These are phyloP conservation scores for Petrocephalus sullivani DNA, from an alignment of 2,797 vertebrate species.

Conservation along the genomic window DNA sequence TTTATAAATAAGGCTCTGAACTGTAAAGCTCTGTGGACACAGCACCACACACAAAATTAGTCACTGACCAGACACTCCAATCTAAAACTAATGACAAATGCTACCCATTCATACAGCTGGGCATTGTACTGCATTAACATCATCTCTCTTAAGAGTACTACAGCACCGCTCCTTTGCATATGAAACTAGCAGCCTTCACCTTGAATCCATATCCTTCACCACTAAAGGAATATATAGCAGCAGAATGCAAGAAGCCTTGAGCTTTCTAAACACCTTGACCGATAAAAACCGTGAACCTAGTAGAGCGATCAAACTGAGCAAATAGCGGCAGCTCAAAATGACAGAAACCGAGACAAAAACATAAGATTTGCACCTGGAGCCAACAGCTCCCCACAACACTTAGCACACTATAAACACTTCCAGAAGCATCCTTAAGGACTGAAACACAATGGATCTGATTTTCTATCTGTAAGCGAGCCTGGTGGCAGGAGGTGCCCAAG, in stretches of 20 bases:
- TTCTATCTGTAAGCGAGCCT: not conserved
- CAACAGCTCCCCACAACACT: not conserved
- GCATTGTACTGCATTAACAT: not conserved
- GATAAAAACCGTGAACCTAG: not conserved
- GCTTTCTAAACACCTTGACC: not conserved
- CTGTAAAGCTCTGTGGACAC: not conserved
- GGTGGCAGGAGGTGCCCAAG: not conserved
- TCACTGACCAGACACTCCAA: not conserved
- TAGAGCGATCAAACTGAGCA: not conserved
- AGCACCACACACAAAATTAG: not conserved
- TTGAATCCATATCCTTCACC: not conserved
- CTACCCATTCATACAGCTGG: not conserved
- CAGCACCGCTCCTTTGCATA: not conserved
- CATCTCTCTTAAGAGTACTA: not conserved
- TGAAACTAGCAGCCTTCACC: not conserved
- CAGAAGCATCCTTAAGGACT: not conserved
- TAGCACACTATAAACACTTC: not conserved
- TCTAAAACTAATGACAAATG: not conserved
- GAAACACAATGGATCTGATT: not conserved
- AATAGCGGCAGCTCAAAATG: not conserved
- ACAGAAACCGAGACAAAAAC: not conserved
- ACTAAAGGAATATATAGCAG: not conserved
- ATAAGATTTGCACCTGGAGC: not conserved
- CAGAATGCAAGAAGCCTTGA: not conserved
- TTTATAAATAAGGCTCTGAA: not conserved